These are phyloP conservation scores for Oryzias curvinotus DNA, from an alignment of 2,113 vertebrate species.

Conservation along the genomic window DNA sequence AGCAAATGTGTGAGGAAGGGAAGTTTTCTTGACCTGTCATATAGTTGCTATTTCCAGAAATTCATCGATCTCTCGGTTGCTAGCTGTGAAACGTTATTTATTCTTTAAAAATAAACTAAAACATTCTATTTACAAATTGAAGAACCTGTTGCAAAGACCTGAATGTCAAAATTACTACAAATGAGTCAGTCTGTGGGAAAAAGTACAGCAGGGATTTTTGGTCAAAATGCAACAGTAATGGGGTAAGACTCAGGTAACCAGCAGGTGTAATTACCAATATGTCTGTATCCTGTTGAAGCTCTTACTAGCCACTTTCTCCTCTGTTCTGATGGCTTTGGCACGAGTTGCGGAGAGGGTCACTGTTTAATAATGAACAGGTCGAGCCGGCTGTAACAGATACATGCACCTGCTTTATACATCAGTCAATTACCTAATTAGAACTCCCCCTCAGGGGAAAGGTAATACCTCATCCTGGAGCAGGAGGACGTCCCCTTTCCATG, in stretches of 20 bases:
- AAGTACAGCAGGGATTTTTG: slow-evolving; percentile 13
- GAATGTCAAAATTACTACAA: slow-evolving; percentile 1
- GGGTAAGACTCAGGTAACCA: slow-evolving; percentile 57
- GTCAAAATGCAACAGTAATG: slow-evolving; percentile 42
- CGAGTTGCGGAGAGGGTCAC: slow-evolving; percentile 75
- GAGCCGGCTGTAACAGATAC: slow-evolving; percentile 80
- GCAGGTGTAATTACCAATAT: slow-evolving; percentile 74
- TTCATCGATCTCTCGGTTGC: slow-evolving; percentile 23
- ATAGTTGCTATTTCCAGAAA: slow-evolving; percentile 45
- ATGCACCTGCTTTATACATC: slow-evolving; percentile 81
- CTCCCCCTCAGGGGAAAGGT: slow-evolving; percentile 78
- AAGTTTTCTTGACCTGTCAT: slow-evolving; percentile 45
- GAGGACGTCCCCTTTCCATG: slow-evolving; percentile 68
- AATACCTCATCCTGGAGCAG: slow-evolving; percentile 69
- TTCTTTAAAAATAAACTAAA: slow-evolving; percentile 24
- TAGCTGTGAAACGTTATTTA: slow-evolving; percentile 28
- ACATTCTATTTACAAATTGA: slow-evolving; percentile 10
- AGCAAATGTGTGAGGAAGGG: slow-evolving; percentile 58
- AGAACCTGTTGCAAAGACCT: slow-evolving; percentile 14
- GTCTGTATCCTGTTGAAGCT: slow-evolving; percentile 64
- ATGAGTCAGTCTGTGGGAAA: slow-evolving; percentile 36
- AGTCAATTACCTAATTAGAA: slow-evolving; percentile 85
- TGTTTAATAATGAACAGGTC: slow-evolving; percentile 82
- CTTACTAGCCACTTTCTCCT: slow-evolving; percentile 65
- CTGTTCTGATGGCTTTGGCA: slow-evolving; percentile 64